Evolutionary conservation across 2,888 invertebrate species (phyloP).

Genomic region (Ophioninae sp.): DNA sequence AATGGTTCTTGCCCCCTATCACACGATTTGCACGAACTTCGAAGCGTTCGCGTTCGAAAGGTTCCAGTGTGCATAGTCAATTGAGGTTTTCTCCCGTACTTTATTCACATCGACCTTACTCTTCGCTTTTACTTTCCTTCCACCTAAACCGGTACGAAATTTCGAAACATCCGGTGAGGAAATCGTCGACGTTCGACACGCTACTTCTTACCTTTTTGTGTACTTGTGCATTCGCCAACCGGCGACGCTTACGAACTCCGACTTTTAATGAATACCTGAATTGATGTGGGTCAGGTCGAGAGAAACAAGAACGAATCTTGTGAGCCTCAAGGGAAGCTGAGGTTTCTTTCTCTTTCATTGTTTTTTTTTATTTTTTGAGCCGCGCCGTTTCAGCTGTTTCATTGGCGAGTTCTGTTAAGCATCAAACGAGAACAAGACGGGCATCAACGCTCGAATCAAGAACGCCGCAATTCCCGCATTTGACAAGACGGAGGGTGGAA

Average conservation of each 20-base stretch:
- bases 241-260: conserved; percentile 45
- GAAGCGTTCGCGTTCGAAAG: background rate
- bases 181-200: background rate
- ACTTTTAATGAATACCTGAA: conserved; percentile 57
- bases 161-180: background rate
- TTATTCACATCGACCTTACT: background rate
- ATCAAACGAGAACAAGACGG: conserved; percentile 4
- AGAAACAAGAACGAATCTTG: conserved; percentile 33
- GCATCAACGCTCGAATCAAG: background rate
- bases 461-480: background rate
- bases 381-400: conserved; percentile 13
- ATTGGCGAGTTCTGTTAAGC: conserved; percentile 4
- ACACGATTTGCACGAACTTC: background rate
- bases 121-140: background rate
- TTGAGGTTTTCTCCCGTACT: background rate
- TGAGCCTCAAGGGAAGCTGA: conserved; percentile 11
- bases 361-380: background rate
- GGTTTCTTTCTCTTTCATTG: conserved; percentile 29
- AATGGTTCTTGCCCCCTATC: background rate
- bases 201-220: conserved; percentile 14
- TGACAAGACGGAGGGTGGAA: background rate
- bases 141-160: background rate
- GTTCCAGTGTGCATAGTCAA: background rate
- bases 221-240: conserved; percentile 12
- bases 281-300: conserved; percentile 60